Evolutionary conservation across 2,113 vertebrate genomes (phyloP).

Genomic region (Tachycineta bicolor): DNA sequence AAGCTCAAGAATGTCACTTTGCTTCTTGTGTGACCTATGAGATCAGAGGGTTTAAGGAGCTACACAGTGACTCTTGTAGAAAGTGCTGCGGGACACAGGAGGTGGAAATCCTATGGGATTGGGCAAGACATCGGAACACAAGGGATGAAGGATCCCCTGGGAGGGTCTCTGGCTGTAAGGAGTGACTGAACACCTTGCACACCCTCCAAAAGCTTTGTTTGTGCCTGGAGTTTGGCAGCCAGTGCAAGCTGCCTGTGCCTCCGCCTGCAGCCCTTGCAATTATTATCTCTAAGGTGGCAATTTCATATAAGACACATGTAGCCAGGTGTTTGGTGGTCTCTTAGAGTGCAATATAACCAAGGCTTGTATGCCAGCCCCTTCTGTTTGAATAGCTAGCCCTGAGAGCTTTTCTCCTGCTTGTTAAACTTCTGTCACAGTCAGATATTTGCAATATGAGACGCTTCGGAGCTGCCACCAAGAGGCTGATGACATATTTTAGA

Average conservation of each 20-base stretch:
- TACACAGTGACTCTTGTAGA: not conserved
- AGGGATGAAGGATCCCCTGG: not conserved
- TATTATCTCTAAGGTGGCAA: not conserved
- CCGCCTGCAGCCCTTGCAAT: not conserved
- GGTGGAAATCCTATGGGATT: not conserved
- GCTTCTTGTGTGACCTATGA: constrained; percentile 55
- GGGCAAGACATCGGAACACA: not conserved
- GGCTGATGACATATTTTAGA: constrained; percentile 13
- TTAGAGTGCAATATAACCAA: not conserved
- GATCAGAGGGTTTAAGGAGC: constrained; percentile 25
- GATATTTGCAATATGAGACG: constrained; percentile 18
- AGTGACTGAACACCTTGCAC: not conserved
- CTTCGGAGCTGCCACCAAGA: not conserved
- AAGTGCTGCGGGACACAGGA: not conserved
- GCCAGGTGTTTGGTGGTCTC: not conserved
- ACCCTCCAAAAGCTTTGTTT: not conserved
- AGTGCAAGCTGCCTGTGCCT: not conserved
- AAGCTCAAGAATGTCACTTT: constrained; percentile 48
- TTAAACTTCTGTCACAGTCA: constrained; percentile 22
- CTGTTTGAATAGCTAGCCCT: not conserved
- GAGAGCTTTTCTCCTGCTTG: not conserved
- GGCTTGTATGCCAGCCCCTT: not conserved
- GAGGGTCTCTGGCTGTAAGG: not conserved
- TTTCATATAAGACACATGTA: accelerated
- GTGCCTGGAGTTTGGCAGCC: not conserved